phyloP scores from a whole-genome alignment of 2,113 vertebrate genomes.

The Rhegmatorhina hoffmannsi region DNA sequence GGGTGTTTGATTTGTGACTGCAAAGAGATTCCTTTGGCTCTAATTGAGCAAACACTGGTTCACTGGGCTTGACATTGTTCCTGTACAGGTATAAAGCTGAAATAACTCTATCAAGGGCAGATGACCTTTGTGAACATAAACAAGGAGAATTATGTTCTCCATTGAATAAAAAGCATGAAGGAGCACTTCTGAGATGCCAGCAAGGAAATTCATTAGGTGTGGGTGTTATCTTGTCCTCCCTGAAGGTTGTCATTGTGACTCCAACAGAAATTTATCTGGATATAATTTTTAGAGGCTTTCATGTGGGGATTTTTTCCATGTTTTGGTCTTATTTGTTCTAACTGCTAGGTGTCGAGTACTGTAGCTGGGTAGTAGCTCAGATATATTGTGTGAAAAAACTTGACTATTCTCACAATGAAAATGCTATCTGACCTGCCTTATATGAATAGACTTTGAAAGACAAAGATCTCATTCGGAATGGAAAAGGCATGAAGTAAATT shows the following conservation, averaged over 20 bases:
- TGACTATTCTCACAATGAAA: not conserved
- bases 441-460: not conserved
- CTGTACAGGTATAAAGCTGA: slow-evolving; percentile 22
- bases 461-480: not conserved
- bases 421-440: not conserved
- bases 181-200: not conserved
- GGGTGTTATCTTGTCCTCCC: not conserved
- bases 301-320: not conserved
- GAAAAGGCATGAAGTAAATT: not conserved
- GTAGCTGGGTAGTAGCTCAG: not conserved
- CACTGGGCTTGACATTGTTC: slow-evolving; percentile 42
- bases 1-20: slow-evolving; percentile 31
- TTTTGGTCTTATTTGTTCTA: not conserved
- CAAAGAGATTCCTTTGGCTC: not conserved
- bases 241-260: not conserved
- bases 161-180: not conserved
- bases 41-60: slow-evolving; percentile 48
- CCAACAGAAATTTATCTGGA: not conserved
- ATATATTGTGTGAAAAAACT: not conserved
- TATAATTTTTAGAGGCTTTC: not conserved
- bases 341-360: not conserved
- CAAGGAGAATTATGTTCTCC: slow-evolving; percentile 1
- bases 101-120: slow-evolving; percentile 33
- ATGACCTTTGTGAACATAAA: slow-evolving; percentile 20
- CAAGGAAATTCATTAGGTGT: not conserved